Evolutionary conservation across 2,113 vertebrate genomes (phyloP), one percentile per base, ranked within the genome.

Genomic region (Apaloderma vittatum): DNA sequence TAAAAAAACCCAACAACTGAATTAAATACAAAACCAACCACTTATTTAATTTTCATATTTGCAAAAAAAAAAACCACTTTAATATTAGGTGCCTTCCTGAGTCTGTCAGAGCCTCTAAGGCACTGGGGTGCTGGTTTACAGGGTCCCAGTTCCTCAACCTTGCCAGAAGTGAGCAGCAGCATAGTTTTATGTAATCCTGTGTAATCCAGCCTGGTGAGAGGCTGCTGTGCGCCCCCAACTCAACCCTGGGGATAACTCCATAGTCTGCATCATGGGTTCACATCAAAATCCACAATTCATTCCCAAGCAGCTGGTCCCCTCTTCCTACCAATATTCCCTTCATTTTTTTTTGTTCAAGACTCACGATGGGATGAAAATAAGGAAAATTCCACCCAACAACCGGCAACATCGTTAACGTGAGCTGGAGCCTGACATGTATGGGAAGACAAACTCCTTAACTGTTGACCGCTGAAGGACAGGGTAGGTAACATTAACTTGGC

Each of bases 381-480:
- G 48, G 61, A 66, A 79, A 91, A 95, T 76, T 40, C 16, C 34
- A 48, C 65, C 45, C 82, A 45, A 9, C 16, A 79, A 61, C 68
- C 72, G 23, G 13, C 61, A 84, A 81, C 75, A 92, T 89, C 79
- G 68, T 65, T 65, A 82, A 13, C 2, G 20, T 37, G 77, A 95
- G 30, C 84, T 78, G 71, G 75, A 92, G 57, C 62, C 84, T 55
- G 81, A 78, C 77, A 46, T 3, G 71, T 43, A 83, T 52, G 67
- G 52, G 86, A 84, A 96, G 91, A 87, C 46, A 94, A 97, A 92
- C 79, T 87, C 66, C 81, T 81, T 61, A 72, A 66, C 70, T 75
- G 81, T 8, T 61, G 5, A 2, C 55, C n/a, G 78, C 77, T 97
- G 97, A 98, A 98, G 96, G 97, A 97, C 97, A 49, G 92, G 85